phyloP scores from a whole-genome alignment of 2,113 vertebrate species.

The Dipodomys spectabilis region DNA sequence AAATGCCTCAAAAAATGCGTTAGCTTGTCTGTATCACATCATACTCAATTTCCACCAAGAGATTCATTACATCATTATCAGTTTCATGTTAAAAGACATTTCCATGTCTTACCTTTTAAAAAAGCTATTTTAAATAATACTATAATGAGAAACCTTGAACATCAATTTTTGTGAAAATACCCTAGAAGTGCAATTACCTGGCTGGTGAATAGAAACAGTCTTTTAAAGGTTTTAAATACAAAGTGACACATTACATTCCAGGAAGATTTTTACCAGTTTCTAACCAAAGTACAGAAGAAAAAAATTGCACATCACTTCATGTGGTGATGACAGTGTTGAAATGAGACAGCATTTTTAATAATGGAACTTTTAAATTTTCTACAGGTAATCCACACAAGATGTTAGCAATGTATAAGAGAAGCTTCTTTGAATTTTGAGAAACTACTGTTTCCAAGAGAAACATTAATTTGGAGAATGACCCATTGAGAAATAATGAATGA shows the following conservation, averaged over 20 bases:
- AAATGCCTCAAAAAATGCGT: not conserved
- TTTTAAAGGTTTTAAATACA: constrained; percentile 19
- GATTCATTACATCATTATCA: not conserved
- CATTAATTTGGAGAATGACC: constrained; percentile 22
- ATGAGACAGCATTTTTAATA: constrained; percentile 26
- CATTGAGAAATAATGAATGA: constrained; percentile 39
- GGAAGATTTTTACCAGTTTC: not conserved
- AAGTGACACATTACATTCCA: not conserved
- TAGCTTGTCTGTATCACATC: not conserved
- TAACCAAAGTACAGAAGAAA: not conserved
- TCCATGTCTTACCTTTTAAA: not conserved
- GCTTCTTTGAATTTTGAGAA: constrained; percentile 43
- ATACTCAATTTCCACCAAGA: not conserved
- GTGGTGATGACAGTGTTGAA: not conserved
- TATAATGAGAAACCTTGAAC: constrained; percentile 11
- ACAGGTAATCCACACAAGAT: constrained; percentile 16
- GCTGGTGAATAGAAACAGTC: not conserved
- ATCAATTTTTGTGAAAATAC: not conserved
- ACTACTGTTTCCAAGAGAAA: constrained; percentile 1
- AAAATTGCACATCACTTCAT: not conserved
- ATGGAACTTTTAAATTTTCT: not conserved
- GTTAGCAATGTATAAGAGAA: not conserved
- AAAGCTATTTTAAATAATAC: not conserved
- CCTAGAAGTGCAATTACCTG: not conserved
- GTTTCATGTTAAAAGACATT: not conserved